These are phyloP conservation scores for Adelognathus sp. DNA, from an alignment of 2,888 invertebrate species.

Conservation along the genomic window DNA sequence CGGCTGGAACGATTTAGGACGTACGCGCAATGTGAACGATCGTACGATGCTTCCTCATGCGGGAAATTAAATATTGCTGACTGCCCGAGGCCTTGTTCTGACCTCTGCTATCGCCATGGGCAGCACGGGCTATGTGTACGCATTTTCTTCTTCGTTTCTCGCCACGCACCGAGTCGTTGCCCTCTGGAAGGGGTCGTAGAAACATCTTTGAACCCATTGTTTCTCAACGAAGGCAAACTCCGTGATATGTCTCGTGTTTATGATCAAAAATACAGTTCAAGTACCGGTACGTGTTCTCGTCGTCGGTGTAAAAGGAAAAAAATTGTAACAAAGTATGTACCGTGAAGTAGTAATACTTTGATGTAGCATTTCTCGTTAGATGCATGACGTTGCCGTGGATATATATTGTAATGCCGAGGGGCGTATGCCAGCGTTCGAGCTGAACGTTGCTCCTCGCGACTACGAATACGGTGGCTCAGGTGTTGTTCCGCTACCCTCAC, in stretches of 20 bases:
- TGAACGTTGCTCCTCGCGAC: neutral
- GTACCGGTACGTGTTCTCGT: neutral
- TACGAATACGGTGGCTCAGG: constrained; percentile 3
- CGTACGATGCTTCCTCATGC: constrained; percentile 51
- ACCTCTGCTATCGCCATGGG: constrained; percentile 25
- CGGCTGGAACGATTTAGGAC: constrained; percentile 46
- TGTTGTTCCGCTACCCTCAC: constrained; percentile 32
- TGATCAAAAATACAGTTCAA: neutral
- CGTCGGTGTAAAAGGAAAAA: neutral
- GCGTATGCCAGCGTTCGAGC: neutral
- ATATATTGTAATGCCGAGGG: neutral
- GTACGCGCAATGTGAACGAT: constrained; percentile 59
- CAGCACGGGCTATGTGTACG: neutral
- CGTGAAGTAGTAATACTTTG: neutral
- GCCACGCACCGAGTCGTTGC: constrained; percentile 8
- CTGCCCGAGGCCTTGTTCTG: constrained; percentile 32
- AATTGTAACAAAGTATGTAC: neutral
- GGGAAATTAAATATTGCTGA: constrained; percentile 61
- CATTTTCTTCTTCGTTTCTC: constrained; percentile 14
- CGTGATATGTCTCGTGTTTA: neutral
- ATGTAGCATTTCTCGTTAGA: neutral
- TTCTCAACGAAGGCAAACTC: neutral
- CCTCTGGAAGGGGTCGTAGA: constrained; percentile 28
- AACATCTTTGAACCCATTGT: neutral
- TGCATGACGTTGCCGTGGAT: neutral